Percentiles rank a stretch among this genome's conserved stretches.
Conservation (phyloP, 2,113 vertebrate genomes). For the Callopanchax toddi region DNA sequence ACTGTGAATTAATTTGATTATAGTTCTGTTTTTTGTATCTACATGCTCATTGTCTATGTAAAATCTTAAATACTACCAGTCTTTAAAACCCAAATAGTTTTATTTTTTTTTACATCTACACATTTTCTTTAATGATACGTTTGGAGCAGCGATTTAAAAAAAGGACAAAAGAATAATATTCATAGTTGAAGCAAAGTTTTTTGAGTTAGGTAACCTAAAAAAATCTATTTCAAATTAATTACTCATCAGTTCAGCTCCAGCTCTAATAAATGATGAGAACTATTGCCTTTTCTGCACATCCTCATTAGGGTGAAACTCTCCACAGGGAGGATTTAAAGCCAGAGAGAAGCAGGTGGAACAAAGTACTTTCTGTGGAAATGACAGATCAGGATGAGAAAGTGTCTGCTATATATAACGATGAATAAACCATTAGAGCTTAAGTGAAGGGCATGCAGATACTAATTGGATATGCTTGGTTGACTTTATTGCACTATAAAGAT, state of each 20-base stretch:
- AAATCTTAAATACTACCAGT: too few relatives aligned
- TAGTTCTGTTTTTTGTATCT: too few relatives aligned
- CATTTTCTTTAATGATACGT: too few relatives aligned
- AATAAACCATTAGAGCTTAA: conserved; percentile 69
- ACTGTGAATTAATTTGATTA: too few relatives aligned
- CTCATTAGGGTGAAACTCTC: background rate
- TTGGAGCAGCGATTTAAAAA: background rate
- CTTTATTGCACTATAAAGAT: conserved; percentile 64
- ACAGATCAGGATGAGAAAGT: conserved; percentile 48
- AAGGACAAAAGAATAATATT: background rate
- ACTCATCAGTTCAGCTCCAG: background rate
- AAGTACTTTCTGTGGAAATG: conserved; percentile 31
- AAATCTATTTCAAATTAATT: background rate
- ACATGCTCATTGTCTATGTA: too few relatives aligned
- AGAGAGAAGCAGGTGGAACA: conserved; percentile 26
- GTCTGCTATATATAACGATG: conserved; percentile 51
- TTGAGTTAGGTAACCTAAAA: too few relatives aligned
- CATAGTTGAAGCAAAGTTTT: background rate
- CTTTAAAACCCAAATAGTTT: too few relatives aligned
- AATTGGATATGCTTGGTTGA: conserved; percentile 70
- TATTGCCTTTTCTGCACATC: background rate
- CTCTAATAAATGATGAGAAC: background rate
- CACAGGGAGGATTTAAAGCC: conserved; percentile 7
- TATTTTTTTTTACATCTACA: too few relatives aligned
- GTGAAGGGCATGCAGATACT: conserved; percentile 67